A percentile compares a stretch with the other conserved stretches of the same genome.
These are phyloP conservation scores for Urocynchramus pylzowi DNA, from an alignment of 2,113 vertebrate genomes.

Conservation along the genomic window DNA sequence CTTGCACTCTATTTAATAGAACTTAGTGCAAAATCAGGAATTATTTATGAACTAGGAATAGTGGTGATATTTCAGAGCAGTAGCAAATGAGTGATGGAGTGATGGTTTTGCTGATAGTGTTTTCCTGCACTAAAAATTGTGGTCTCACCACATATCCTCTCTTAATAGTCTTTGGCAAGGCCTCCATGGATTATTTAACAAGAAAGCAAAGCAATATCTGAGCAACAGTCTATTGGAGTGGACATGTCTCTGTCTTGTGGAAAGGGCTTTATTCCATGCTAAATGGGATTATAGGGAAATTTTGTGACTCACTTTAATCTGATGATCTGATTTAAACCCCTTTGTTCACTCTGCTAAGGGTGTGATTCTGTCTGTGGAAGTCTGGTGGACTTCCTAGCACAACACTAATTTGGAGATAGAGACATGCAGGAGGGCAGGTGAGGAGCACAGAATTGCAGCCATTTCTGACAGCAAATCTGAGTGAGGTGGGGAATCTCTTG, in stretches of 20 bases:
- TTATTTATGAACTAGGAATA: not conserved
- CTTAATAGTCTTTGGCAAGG: not conserved
- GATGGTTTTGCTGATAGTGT: not conserved
- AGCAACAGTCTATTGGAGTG: not conserved
- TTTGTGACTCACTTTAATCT: not conserved
- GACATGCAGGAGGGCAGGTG: not conserved
- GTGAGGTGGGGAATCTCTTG: not conserved
- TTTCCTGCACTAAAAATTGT: not conserved
- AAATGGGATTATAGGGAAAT: not conserved
- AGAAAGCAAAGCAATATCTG: not conserved
- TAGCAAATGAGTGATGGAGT: not conserved
- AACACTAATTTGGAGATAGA: not conserved
- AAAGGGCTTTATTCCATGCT: not conserved
- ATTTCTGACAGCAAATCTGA: not conserved
- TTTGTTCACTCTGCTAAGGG: not conserved
- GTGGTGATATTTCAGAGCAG: not conserved
- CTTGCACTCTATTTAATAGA: not conserved
- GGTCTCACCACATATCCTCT: not conserved
- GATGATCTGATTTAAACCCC: not conserved
- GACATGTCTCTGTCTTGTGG: not conserved
- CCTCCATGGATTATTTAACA: not conserved
- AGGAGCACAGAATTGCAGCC: not conserved
- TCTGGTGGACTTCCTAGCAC: not conserved
- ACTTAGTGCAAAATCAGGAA: not conserved
- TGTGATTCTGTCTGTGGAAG: not conserved